Base-by-base conservation (phyloP, 2,113 vertebrate genomes). In the Antigone vipio region DNA sequence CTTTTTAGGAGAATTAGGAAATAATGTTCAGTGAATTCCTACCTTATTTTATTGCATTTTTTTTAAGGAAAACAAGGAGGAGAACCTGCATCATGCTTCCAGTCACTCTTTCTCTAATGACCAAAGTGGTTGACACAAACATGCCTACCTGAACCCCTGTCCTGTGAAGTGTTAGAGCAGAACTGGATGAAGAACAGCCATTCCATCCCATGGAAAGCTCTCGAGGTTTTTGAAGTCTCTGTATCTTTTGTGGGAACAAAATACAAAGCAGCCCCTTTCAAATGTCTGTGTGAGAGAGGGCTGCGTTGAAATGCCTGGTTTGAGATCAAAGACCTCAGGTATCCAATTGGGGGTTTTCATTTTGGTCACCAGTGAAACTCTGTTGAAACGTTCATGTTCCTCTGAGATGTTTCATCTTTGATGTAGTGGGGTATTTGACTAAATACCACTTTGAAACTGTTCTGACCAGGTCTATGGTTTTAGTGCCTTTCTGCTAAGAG, bases 311-410 rank as follows among this genome's bases (percentile, higher is more conserved):
- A 76, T 27, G 50, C 32, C 62, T 55, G 5, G 20, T 34, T 29
- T 85, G 87, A 88, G 71, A 90, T 85, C 81, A 95, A 79, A 96
- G 67, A 50, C n/a, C 24, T 79, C 49, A 64, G 59, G 9, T 76
- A 71, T 63, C 42, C 23, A 9, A 6, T 5, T 74, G 64, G 50
- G 30, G 23, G 5, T 9, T 60, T 84, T 90, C 50, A 58, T 68
- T 88, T 64, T 85, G 42, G 74, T 87, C 66, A 29, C 44, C 82
- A 44, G n/a, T 0, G 7, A 91, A 91, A 56, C 40, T 26, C 38
- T 52, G 15, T 47, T 72, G 56, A 95, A 91, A 89, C 1, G 6
- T 44, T 92, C 34, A 3, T 56, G 47, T 79, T 87, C 69, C 32
- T 75, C 60, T 40, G 76, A 91, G 77, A 47, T 68, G 27, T 56